Conservation (phyloP, 2,797 vertebrate species). For the Scyliorhinus canicula region DNA sequence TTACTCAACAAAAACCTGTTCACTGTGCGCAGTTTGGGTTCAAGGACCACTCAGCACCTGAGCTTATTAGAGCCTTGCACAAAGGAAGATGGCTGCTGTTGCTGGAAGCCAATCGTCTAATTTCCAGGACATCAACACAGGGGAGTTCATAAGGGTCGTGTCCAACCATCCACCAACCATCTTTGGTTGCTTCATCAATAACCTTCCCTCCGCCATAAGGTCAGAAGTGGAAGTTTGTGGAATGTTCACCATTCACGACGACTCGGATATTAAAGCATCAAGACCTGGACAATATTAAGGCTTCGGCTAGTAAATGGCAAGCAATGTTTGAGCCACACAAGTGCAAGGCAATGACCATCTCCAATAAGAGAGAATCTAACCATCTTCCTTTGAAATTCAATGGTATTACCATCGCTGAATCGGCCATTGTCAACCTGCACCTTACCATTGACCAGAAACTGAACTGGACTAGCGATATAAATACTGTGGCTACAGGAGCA, state of each 20-base stretch:
- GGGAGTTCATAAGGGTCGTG: neutral
- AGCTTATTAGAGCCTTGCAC: neutral
- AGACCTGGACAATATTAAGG: neutral
- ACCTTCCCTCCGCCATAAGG: neutral
- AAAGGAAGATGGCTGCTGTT: neutral
- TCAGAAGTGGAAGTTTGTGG: neutral
- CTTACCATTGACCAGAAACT: neutral
- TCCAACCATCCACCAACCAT: neutral
- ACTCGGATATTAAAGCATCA: neutral
- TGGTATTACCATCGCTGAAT: neutral
- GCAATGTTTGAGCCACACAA: neutral
- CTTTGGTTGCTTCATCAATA: neutral
- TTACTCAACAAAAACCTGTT: neutral
- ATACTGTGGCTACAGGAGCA: neutral
- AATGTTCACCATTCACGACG: neutral
- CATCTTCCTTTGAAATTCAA: neutral
- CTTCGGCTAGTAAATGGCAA: neutral
- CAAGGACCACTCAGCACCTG: neutral
- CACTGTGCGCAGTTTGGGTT: neutral
- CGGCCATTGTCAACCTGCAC: neutral
- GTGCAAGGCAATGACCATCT: neutral
- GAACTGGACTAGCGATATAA: neutral
- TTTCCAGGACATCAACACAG: neutral
- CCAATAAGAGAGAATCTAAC: neutral
- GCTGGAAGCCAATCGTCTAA: neutral